These are phyloP conservation scores for Thrips palmi DNA, from an alignment of 1,140 invertebrate genomes.

Conservation along the genomic window DNA sequence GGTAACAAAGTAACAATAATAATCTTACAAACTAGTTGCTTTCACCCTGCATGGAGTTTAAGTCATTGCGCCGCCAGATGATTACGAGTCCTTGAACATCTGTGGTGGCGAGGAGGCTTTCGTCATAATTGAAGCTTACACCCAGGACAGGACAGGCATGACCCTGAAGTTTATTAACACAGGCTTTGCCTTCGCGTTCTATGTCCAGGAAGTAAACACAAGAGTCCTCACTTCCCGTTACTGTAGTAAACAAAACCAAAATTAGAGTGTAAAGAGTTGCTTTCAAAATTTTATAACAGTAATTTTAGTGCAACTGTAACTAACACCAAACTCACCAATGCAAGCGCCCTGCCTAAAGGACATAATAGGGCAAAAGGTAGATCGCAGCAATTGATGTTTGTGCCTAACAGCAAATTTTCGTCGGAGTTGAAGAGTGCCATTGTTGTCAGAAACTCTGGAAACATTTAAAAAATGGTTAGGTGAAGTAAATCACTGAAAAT, in stretches of 20 bases:
- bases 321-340: conserved; percentile 33
- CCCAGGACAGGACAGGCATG: conserved; percentile 66
- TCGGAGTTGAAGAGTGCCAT: conserved; percentile 25
- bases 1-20: too few species aligned
- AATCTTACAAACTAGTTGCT: too few species aligned
- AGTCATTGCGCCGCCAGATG: too few species aligned
- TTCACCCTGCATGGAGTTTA: too few species aligned
- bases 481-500: conserved; percentile 8
- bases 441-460: not conserved
- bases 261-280: too few species aligned
- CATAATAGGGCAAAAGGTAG: conserved; percentile 73
- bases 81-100: conserved; percentile 72
- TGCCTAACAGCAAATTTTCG: conserved; percentile 45
- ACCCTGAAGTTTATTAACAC: conserved; percentile 67
- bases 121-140: conserved; percentile 77
- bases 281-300: not conserved
- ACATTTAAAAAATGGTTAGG: conserved; percentile 4
- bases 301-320: not conserved
- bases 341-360: conserved; percentile 61
- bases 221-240: conserved; percentile 72
- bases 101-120: conserved; percentile 67
- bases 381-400: conserved; percentile 36
- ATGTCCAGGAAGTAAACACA: conserved; percentile 72
- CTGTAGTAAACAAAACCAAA: conserved; percentile 30
- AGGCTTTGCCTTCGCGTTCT: conserved; percentile 43